A percentile compares a stretch with the other conserved stretches of the same genome.
These are phyloP conservation scores for Drosophila longiperda DNA, from an alignment of 2,888 invertebrate species.

Conservation along the genomic window DNA sequence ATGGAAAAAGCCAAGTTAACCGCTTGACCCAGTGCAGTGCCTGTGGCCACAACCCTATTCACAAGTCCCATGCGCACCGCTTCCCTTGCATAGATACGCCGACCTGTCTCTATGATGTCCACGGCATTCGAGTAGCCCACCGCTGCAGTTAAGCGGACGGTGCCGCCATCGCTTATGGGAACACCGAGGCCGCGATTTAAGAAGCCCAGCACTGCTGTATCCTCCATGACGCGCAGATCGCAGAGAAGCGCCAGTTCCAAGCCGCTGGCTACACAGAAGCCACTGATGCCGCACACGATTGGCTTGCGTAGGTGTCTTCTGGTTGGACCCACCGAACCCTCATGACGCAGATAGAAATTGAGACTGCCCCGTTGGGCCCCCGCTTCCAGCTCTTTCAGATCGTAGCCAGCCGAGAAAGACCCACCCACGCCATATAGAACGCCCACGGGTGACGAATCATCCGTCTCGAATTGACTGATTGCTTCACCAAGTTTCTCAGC, in stretches of 20 bases:
- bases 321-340: constrained; percentile 88
- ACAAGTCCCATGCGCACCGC: constrained; percentile 93
- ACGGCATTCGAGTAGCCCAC: constrained; percentile 94
- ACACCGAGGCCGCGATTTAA: constrained; percentile 94
- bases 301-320: constrained; percentile 92
- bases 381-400: constrained; percentile 89
- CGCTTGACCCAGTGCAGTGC: constrained; percentile 93
- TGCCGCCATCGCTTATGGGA: constrained; percentile 93
- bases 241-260: constrained; percentile 96
- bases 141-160: constrained; percentile 91
- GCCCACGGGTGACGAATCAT: constrained; percentile 89
- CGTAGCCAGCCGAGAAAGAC: constrained; percentile 96
- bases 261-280: constrained; percentile 96
- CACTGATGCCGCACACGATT: constrained; percentile 93
- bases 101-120: constrained; percentile 94
- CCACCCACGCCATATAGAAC: constrained; percentile 96
- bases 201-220: constrained; percentile 92
- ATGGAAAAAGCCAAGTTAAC: constrained; percentile 90
- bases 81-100: constrained; percentile 90
- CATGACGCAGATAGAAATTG: constrained; percentile 80
- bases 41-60: constrained; percentile 91
- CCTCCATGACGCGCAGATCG: constrained; percentile 95
- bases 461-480: constrained; percentile 91
- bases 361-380: constrained; percentile 73
- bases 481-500: constrained; percentile 89